These are phyloP conservation scores for Hippopotamus amphibius DNA, from an alignment of 2,113 vertebrate genomes.

Conservation along the genomic window DNA sequence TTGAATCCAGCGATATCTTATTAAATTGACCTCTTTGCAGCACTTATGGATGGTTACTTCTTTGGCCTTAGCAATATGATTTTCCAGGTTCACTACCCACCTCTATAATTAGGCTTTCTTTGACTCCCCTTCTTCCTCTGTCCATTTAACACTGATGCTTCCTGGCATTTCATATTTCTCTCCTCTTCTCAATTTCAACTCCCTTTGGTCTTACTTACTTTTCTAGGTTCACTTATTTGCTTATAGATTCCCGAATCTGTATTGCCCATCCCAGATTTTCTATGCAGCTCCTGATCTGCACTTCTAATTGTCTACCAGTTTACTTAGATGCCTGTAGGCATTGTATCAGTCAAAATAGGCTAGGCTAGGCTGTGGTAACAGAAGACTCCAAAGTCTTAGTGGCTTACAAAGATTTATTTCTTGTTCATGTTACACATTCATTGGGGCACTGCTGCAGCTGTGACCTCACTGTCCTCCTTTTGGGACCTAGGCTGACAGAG, in stretches of 20 bases:
- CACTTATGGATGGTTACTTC: neutral
- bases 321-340: neutral
- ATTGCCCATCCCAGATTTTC: neutral
- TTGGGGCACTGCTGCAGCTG: conserved; percentile 11
- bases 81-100: neutral
- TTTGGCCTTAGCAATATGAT: neutral
- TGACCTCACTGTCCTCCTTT: conserved; percentile 43
- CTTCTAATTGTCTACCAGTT: neutral
- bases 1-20: neutral
- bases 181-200: neutral
- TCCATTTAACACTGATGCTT: neutral
- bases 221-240: conserved; percentile 23
- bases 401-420: conserved; percentile 46
- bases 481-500: conserved; percentile 47
- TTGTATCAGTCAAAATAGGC: neutral
- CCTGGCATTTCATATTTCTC: neutral
- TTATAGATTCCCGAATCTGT: neutral
- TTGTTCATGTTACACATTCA: conserved; percentile 48
- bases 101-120: conserved; percentile 25
- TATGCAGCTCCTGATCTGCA: neutral
- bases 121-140: neutral
- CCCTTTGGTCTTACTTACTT: neutral
- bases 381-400: neutral
- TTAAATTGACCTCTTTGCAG: conserved; percentile 13
- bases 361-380: neutral